Evolutionary conservation across 92 coral and sea anemone species (phyloP), one percentile per base, ranked within the genome.

Genomic region (Zoanthus solanderi): DNA sequence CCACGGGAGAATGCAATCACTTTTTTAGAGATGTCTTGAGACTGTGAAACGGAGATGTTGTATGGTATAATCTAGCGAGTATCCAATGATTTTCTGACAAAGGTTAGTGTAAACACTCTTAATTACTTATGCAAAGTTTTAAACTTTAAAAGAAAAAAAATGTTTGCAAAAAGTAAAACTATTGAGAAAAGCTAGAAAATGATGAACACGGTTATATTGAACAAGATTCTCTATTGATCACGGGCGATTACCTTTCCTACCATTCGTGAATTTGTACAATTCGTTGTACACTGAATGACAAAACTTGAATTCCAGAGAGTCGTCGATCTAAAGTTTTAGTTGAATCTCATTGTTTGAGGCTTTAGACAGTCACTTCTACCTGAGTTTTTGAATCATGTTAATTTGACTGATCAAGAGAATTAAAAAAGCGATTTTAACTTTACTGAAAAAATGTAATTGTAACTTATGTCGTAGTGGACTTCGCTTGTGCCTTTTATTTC

Each of bases 201-300:
- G 31, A 54, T 11, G 61, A 53, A 11, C 8, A 18, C 10, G 4
- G 6, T 54, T 2, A 77, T 53, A 77, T 77, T 77, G 82, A 76
- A 17, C 61, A 17, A 34, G 34, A 45, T 10, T 77, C 8, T 34
- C 2, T 52, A 13, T 77, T 10, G 68, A 77, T 52, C 82, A 77
- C 82, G 82, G 47, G 47, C 82, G 48, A 77, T 54, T 77, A 31
- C 53, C 82, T 77, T 18, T 32, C 45, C 29, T 42, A 76, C 31
- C 46, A 76, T 60, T 31, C 80, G 60, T 50, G 15, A 28, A 30
- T 50, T 17, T 53, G 66, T 77, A 53, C 82, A 53, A 77, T 0
- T 53, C 52, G 82, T 77, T 77, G 82, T 77, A 54, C 15, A 46
- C 23, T 23, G 23, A 11, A 54, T 7, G 46, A 29, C 6, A 6